Evolutionary conservation across 2,113 vertebrate genomes (phyloP), one percentile per base, ranked within the genome.

Genomic region (Athene cunicularia): DNA sequence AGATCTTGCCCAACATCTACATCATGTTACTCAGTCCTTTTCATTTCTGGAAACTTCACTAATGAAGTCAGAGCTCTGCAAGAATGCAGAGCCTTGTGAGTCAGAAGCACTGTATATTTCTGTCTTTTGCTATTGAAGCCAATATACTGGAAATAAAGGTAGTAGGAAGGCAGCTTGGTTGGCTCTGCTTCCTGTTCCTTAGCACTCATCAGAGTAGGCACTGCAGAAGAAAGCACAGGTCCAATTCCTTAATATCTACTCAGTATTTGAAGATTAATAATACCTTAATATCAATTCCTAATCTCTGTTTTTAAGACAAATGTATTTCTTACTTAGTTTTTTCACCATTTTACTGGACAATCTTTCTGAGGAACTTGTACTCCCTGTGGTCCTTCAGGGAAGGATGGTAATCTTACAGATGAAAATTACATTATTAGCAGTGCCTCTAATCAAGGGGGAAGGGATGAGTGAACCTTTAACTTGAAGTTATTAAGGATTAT

Each of bases 71-170:
- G 45, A 60, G 24, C 39, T 66, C 45, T 66, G 45, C 39, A 56
- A 32, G 49, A 59, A 20, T 28, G n/a, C 39, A 50, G 43, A 50
- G 24, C 41, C 13, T 45, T 66, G 26, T 27, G 45, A 56, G 9
- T 55, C 18, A 14, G 50, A 37, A 33, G 17, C 12, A 12, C 28
- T 1, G 0, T 28, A 0, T 50, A 5, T 50, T 60, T 83, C 27
- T 80, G 21, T 41, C 18, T 32, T 58, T 81, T 77, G 23, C 52
- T 84, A 12, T 55, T 83, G 50, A 39, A 81, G 24, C 28, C 60
- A 37, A n/a, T 27, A 26, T 14, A 3, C 23, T 27, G 62, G 45
- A 77, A 79, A 28, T 62, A 56, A 53, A 92, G 27, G 64, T 64
- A 11, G 5, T 49, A 3, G 50, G 55, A 72, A 53, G 63, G 5